Evolutionary conservation across 2,888 invertebrate genomes (phyloP).

Genomic region (Nysson spinosus): DNA sequence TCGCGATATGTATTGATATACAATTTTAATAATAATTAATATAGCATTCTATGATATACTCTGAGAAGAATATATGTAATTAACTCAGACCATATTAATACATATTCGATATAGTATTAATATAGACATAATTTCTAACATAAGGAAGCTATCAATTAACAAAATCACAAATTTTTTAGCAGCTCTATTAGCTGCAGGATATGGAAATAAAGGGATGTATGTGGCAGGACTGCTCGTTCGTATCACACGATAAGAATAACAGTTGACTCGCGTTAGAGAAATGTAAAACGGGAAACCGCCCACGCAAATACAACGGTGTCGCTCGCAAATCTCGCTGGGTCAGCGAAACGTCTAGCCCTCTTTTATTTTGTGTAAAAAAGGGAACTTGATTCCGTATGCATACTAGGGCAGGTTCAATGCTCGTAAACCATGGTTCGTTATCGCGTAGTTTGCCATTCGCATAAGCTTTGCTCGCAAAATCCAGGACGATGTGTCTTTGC

Average conservation of each 20-base stretch:
- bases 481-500: conserved; percentile 9
- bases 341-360: neutral
- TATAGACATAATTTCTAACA: too few species aligned
- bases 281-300: conserved; percentile 56
- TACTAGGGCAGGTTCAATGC: neutral
- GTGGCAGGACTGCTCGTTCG: too few species aligned
- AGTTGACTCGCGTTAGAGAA: conserved; percentile 44
- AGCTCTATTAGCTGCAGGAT: conserved; percentile 36
- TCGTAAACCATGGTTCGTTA: conserved; percentile 12
- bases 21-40: too few species aligned
- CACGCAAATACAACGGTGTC: conserved; percentile 38
- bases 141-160: too few species aligned
- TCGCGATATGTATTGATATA: too few species aligned
- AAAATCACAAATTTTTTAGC: conserved; percentile 50
- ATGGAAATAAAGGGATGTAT: too few species aligned
- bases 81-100: too few species aligned
- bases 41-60: too few species aligned
- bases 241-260: conserved; percentile 49
- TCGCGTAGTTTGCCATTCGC: conserved; percentile 11
- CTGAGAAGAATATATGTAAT: too few species aligned
- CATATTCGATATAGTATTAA: too few species aligned
- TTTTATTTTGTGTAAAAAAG: neutral
- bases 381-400: neutral
- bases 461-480: conserved; percentile 3
- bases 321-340: conserved; percentile 18